Percentiles rank a stretch among this genome's conserved stretches.
Evolutionary conservation across 2,888 invertebrate species (phyloP).

Genomic region (Lepidocyrtoides sp.): DNA sequence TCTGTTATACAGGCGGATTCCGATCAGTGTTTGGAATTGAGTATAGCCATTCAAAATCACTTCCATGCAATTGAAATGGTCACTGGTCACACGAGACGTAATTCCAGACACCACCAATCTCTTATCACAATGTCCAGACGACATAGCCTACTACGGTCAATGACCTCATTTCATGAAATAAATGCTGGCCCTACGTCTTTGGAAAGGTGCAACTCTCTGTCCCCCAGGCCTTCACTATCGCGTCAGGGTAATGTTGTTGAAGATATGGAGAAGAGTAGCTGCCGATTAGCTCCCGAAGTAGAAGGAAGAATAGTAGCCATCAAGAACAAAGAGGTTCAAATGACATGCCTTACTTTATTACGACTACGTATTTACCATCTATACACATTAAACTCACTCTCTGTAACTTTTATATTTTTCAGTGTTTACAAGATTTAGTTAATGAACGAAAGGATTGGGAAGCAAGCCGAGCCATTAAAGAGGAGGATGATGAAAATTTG

Average conservation of each 20-base stretch:
- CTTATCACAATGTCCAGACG: conserved; percentile 93
- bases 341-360: too few relatives aligned
- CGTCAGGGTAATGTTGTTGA: conserved; percentile 90
- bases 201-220: conserved; percentile 83
- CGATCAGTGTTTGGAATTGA: conserved; percentile 94
- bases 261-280: conserved; percentile 93
- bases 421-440: conserved; percentile 83
- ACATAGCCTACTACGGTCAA: conserved; percentile 86
- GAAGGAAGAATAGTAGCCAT: conserved; percentile 94
- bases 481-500: conserved; percentile 84
- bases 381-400: too few relatives aligned
- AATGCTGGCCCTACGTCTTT: conserved; percentile 76
- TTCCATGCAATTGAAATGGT: conserved; percentile 95
- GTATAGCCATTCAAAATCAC: conserved; percentile 95
- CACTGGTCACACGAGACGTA: conserved; percentile 90
- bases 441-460: conserved; percentile 85
- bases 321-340: conserved; percentile 92
- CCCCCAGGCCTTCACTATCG: conserved; percentile 83
- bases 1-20: conserved; percentile 93
- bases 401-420: conserved; percentile 44
- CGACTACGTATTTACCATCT: too few relatives aligned
- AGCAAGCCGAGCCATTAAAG: conserved; percentile 83
- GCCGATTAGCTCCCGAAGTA: conserved; percentile 93
- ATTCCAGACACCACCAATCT: conserved; percentile 94
- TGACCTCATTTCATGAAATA: conserved; percentile 82